phyloP scores from a whole-genome alignment of 2,888 invertebrate species.

The Sericinus montela region DNA sequence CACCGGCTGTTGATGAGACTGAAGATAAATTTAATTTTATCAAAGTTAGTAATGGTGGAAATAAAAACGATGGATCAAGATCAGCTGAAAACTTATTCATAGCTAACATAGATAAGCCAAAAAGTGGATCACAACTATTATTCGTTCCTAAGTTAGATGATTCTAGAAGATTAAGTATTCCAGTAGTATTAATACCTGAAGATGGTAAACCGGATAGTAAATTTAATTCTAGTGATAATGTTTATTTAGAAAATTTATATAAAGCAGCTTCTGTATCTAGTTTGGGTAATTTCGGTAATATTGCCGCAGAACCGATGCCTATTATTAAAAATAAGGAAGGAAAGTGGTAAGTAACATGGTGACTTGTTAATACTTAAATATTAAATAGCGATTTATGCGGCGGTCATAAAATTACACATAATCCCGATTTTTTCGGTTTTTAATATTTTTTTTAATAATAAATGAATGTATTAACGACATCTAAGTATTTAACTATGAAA shows the following conservation, averaged over 20 bases:
- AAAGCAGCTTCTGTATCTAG: slow-evolving; percentile 70
- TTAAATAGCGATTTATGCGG: no score
- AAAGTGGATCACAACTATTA: slow-evolving; percentile 50
- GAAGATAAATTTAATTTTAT: slow-evolving; percentile 53
- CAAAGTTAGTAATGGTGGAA: slow-evolving; percentile 34
- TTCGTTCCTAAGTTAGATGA: slow-evolving; percentile 57
- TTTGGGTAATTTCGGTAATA: slow-evolving; percentile 65
- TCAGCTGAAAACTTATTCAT: slow-evolving; percentile 62
- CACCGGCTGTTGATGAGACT: slow-evolving; percentile 55
- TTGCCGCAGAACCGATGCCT: slow-evolving; percentile 66
- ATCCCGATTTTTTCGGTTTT: no score
- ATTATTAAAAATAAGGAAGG: slow-evolving; percentile 72
- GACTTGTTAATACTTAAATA: no score
- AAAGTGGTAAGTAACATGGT: slow-evolving; percentile 56
- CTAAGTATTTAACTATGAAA: no score
- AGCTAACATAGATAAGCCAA: slow-evolving; percentile 37
- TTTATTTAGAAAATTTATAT: slow-evolving; percentile 66
- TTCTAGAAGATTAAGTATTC: slow-evolving; percentile 62
- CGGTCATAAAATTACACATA: no score
- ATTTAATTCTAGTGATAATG: slow-evolving; percentile 68
- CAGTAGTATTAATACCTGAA: slow-evolving; percentile 60
- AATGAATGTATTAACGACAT: no score
- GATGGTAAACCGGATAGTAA: slow-evolving; percentile 47
- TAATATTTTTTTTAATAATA: no score
- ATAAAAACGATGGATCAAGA: slow-evolving; percentile 39